Base-by-base conservation (phyloP, 2,113 vertebrate species). In the Corydoras maculifer region DNA sequence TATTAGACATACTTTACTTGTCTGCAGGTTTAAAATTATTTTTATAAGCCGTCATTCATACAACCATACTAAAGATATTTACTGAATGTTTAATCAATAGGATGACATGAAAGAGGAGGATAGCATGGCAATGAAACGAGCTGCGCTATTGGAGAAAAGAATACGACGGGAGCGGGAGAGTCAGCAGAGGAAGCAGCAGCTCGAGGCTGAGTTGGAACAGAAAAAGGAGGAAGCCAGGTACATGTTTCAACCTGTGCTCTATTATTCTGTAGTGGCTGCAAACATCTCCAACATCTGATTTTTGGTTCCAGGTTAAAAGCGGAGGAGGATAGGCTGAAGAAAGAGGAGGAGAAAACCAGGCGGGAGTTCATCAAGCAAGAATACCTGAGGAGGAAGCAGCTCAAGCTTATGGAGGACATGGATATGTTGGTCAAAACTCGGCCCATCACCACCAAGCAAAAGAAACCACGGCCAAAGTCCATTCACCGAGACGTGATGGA, bases 391-490 rank as follows among this genome's bases (percentile, higher is more conserved):
- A 91, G 96, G 75, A 99, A 99, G 84, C 96, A 99, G 75, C 86
- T 98, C 3, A 98, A 97, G 75, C 91, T 99, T 6, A 97, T 98
- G 95, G 88, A 95, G 79, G 97, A 98, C 74, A 97, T 98, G 97
- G 93, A 98, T 76, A 91, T 86, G 1, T 82, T 98, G 58, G 93
- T 98, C 66, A 96, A 94, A 72, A 88, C 92, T 8, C 91, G 95
- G 3, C 85, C 92, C 2, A 81, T 88, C 2, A 83, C 81, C 9
- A 79, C 87, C 77, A 94, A 92, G 79, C 91, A 92, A 68, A 94
- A 92, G 79, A 93, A 93, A 58, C 87, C 88, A 58, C 88, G 97
- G n/a, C 95, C 97, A 15, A 98, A 96, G 72, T 98, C 96, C 32
- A 92, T 96, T 76, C 94, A 97, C 75, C 91, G 95, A 15, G 96